phyloP scores from a whole-genome alignment of 2,888 invertebrate species.

The Apodemia duryi region DNA sequence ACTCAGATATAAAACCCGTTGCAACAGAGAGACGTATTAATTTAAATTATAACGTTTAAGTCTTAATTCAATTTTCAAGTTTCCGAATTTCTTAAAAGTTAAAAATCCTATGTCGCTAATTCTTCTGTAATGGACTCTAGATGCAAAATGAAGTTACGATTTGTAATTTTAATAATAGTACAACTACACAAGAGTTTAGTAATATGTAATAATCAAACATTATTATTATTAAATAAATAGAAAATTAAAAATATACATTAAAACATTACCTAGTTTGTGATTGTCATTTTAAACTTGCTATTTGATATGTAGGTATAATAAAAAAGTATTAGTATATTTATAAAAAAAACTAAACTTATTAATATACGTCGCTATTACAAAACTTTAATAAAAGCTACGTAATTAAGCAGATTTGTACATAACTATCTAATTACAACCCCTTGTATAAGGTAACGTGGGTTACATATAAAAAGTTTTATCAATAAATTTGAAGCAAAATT shows the following conservation, averaged over 20 bases:
- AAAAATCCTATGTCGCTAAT: not conserved
- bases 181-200: no score
- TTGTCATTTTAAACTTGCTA: constrained; percentile 15
- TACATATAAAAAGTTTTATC: not conserved
- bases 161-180: not conserved
- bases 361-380: not conserved
- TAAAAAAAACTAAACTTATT: constrained; percentile 5
- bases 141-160: not conserved
- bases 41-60: no score
- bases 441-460: not conserved
- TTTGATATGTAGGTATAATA: constrained; percentile 6
- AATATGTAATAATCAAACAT: not conserved
- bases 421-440: constrained; percentile 8
- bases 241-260: not conserved
- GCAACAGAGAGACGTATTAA: no score
- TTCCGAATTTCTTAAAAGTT: no score
- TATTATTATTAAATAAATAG: not conserved
- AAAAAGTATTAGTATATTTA: constrained; percentile 1
- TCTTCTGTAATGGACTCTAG: not conserved
- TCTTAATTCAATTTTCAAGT: no score
- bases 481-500: not conserved
- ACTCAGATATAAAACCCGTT: no score
- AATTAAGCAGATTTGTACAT: constrained; percentile 13
- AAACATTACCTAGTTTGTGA: constrained; percentile 16
- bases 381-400: constrained; percentile 6